Evolutionary conservation across 1,140 invertebrate genomes (phyloP).

Genomic region (Temnothorax curvispinosus): DNA sequence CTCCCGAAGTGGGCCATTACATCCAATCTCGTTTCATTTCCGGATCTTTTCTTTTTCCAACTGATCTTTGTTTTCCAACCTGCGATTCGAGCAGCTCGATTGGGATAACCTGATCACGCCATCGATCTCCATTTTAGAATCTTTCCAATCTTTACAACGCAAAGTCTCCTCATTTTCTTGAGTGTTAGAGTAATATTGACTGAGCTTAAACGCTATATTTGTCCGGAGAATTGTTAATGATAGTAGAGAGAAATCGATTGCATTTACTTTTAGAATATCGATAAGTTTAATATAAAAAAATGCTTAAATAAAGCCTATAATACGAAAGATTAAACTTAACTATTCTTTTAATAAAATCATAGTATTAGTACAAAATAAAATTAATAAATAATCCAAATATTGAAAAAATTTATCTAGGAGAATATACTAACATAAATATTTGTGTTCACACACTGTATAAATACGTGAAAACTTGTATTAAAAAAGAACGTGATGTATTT

Average conservation of each 20-base stretch:
- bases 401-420: background rate
- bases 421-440: background rate
- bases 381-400: background rate
- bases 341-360: background rate
- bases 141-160: background rate
- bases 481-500: background rate
- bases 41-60: slow-evolving; percentile 34
- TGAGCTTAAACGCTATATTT: background rate
- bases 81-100: slow-evolving; percentile 4
- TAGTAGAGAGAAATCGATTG: background rate
- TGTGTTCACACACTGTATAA: background rate
- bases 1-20: slow-evolving; percentile 59
- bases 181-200: background rate
- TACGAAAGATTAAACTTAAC: background rate
- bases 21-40: slow-evolving; percentile 60
- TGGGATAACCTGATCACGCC: background rate
- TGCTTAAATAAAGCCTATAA: background rate
- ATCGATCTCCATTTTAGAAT: too few relatives aligned
- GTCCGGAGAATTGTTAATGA: background rate
- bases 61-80: slow-evolving; percentile 45
- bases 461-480: background rate
- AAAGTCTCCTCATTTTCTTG: background rate
- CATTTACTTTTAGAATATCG: background rate
- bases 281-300: slow-evolving; percentile 6
- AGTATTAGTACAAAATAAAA: background rate